Evolutionary conservation across 1,140 invertebrate genomes (phyloP), one percentile per base, ranked within the genome.

Genomic region (Danaus plexippus): DNA sequence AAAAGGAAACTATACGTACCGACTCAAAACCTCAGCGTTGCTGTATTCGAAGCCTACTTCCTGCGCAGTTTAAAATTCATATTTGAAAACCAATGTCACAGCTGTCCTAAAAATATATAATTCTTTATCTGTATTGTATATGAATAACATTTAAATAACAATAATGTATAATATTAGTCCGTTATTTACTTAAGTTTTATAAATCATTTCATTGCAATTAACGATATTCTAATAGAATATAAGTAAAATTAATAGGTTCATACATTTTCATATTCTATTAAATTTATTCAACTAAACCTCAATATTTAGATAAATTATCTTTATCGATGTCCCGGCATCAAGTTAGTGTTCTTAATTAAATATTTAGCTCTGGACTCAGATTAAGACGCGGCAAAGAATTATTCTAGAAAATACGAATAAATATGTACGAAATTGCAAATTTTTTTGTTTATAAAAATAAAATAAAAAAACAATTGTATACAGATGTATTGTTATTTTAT

Each of bases 11-110:
- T 71, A 61, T 67, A 71, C 59, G 59, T 59, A 64, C 58, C 54
- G 59, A 62, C 58, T 64, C 50, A 57, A 59, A 32, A 67, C 65
- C 68, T 65, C 68, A 66, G 61, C 57, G 68, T 52, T 56, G 52
- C 60, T 66, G 68, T 47, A 68, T 67, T 67, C 60, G 65, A 67
- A 71, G 68, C 63, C 63, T 71, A 67, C 66, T 67, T 67, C 68
- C 63, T 57, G 57, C 40, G 54, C 57, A 61, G 54, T 61, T 61
- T 57, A 60, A 64, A 64, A 62, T 67, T 67, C 57, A 57, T 54
- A 66, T 52, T 64, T 61, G 32, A 52, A 47, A 40, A 32, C 22
- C 22, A 6, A 32, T 32, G 7, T 32, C 7, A 32, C 22, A 32
- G 4, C 22, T 32, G 22, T 32, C 22, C 22, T 32, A 32, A 32